Conservation (phyloP, 2,888 invertebrate genomes). For the Xestia xanthographa region DNA sequence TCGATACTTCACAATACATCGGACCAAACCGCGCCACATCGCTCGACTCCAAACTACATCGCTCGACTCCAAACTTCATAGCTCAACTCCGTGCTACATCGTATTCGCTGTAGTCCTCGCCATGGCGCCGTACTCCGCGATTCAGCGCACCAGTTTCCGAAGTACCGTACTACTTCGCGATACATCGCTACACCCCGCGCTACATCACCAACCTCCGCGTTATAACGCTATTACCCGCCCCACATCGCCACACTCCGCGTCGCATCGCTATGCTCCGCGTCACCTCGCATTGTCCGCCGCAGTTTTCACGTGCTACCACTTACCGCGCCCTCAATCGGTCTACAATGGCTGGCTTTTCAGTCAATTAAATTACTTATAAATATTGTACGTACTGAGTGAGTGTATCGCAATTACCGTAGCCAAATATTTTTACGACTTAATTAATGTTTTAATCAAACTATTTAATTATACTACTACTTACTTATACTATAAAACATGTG, state of each 20-base stretch:
- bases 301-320: neutral
- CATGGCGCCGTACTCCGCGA: too few species aligned
- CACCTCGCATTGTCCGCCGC: neutral
- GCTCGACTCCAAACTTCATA: too few species aligned
- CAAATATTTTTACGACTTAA: conserved; percentile 34
- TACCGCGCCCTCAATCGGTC: conserved; percentile 3
- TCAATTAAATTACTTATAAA: conserved; percentile 17
- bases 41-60: too few species aligned
- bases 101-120: neutral
- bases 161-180: too few species aligned
- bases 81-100: too few species aligned
- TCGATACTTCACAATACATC: neutral
- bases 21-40: neutral
- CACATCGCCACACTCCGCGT: too few species aligned
- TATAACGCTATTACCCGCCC: too few species aligned
- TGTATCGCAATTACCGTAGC: conserved; percentile 2
- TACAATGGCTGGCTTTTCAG: conserved; percentile 15
- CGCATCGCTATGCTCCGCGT: neutral
- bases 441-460: conserved; percentile 14
- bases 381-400: conserved; percentile 14
- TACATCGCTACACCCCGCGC: neutral
- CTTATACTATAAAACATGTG: conserved; percentile 3
- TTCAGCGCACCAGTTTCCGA: too few species aligned
- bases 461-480: neutral
- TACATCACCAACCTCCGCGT: too few species aligned